phyloP scores from a whole-genome alignment of 2,113 vertebrate genomes.

The Marcusenius ussheri region DNA sequence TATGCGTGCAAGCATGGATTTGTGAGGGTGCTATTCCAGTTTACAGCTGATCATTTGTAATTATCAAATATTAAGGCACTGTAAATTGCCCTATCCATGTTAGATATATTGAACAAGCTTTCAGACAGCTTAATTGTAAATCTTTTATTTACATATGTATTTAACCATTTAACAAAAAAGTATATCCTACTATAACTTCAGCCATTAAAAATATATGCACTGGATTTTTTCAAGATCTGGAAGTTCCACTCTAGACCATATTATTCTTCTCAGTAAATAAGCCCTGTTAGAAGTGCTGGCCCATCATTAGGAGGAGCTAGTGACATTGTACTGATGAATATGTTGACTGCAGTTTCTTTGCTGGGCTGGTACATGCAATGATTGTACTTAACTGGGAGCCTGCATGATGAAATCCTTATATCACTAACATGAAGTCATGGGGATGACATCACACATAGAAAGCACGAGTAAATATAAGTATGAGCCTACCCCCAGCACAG shows the following conservation, averaged over 20 bases:
- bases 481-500: constrained; percentile 11
- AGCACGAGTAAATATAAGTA: constrained; percentile 5
- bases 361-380: not conserved
- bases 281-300: not conserved
- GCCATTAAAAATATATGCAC: constrained; percentile 2
- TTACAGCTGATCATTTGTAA: not conserved
- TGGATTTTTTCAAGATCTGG: not conserved
- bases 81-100: not conserved
- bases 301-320: not conserved
- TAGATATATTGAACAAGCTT: constrained; percentile 6
- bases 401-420: constrained; percentile 33
- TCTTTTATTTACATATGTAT: constrained; percentile 4
- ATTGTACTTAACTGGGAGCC: constrained; percentile 32
- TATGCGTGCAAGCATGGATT: not conserved
- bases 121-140: constrained; percentile 1
- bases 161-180: constrained; percentile 11
- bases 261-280: not conserved
- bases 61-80: not conserved
- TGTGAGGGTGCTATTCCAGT: not conserved
- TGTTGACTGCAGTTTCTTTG: not conserved
- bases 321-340: not conserved
- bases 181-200: not conserved
- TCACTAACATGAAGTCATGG: constrained; percentile 24
- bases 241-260: not conserved
- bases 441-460: constrained; percentile 20